Conservation (phyloP, 1,140 invertebrate genomes). For the Drosophila asahinai region DNA sequence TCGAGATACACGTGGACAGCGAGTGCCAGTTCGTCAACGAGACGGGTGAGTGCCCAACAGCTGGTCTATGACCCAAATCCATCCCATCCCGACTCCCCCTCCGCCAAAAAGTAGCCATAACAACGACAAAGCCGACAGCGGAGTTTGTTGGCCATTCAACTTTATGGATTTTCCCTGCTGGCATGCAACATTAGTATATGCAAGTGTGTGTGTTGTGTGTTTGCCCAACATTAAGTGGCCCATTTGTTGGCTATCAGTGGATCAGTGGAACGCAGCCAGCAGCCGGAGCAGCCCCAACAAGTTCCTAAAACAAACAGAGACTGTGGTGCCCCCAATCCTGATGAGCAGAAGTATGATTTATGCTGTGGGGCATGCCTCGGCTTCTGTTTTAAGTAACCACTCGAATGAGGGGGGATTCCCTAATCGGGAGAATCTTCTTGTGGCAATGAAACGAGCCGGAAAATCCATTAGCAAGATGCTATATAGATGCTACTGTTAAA, state of each 20-base stretch:
- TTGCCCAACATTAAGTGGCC: constrained; percentile 50
- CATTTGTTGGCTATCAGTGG: constrained; percentile 63
- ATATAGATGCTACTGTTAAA: neutral
- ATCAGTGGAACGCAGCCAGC: constrained; percentile 31
- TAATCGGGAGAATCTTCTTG: constrained; percentile 5
- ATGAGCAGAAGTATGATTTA: constrained; percentile 42
- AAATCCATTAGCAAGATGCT: constrained; percentile 25
- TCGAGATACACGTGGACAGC: constrained; percentile 89
- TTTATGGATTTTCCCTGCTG: constrained; percentile 75
- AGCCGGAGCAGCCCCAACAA: neutral
- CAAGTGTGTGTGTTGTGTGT: constrained; percentile 7
- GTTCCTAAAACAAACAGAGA: constrained; percentile 46
- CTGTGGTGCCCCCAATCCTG: constrained; percentile 16
- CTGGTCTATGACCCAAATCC: constrained; percentile 17
- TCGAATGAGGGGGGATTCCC: constrained; percentile 7
- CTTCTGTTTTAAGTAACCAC: constrained; percentile 18
- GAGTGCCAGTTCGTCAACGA: constrained; percentile 87
- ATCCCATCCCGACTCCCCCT: neutral
- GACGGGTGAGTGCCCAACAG: constrained; percentile 81
- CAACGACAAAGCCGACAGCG: constrained; percentile 13
- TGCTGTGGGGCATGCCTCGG: constrained; percentile 20
- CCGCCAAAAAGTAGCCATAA: constrained; percentile 25
- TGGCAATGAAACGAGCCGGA: neutral
- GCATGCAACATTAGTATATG: constrained; percentile 47
- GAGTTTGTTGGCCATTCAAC: constrained; percentile 72